Conservation (phyloP, 2,888 invertebrate species). For the Ectemnius continuus region DNA sequence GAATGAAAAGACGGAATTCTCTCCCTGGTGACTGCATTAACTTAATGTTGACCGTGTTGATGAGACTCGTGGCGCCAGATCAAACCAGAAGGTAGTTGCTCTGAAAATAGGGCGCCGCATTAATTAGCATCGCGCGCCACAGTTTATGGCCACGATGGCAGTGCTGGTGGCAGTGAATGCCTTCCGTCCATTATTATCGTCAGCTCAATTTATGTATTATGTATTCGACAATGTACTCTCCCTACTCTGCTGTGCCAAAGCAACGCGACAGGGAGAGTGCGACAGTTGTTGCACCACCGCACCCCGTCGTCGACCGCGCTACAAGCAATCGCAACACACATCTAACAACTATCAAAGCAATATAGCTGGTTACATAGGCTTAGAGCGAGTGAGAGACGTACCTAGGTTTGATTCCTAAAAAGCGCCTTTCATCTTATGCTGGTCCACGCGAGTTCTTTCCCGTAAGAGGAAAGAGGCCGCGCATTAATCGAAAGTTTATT, state of each 20-base stretch:
- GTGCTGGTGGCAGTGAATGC: not conserved
- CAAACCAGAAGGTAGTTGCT: not conserved
- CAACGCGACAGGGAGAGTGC: not conserved
- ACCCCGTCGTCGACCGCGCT: too few species aligned
- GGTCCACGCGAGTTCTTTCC: too few species aligned
- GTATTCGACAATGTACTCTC: not conserved
- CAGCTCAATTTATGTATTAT: slow-evolving; percentile 16
- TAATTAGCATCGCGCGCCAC: not conserved
- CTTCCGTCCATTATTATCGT: slow-evolving; percentile 32
- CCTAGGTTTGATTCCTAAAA: too few species aligned
- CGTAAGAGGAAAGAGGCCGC: not conserved
- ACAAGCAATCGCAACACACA: not conserved
- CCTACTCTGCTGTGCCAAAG: not conserved
- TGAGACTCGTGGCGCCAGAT: not conserved
- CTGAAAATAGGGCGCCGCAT: slow-evolving; percentile 6
- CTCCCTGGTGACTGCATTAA: slow-evolving; percentile 17
- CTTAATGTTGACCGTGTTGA: too few species aligned
- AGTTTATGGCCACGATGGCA: not conserved
- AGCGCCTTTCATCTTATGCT: too few species aligned
- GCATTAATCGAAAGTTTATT: not conserved
- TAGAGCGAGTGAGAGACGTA: too few species aligned
- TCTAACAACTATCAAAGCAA: slow-evolving; percentile 35
- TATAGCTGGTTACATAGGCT: too few species aligned
- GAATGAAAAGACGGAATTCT: slow-evolving; percentile 26
- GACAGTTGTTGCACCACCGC: slow-evolving; percentile 40